Conservation (phyloP, 2,113 vertebrate genomes). For the Strix uralensis region DNA sequence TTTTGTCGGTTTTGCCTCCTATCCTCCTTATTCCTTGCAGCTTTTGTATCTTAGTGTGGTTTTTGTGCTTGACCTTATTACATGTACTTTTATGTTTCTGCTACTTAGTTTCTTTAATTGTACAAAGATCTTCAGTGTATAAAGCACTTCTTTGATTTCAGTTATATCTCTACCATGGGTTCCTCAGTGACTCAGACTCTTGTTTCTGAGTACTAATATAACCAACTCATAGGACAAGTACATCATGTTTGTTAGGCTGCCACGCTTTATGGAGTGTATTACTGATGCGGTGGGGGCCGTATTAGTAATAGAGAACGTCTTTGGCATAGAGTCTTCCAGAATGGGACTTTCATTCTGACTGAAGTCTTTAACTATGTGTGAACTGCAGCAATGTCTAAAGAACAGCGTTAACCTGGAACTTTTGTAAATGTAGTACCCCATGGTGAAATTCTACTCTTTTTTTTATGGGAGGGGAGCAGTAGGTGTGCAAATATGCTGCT, state of each 20-base stretch:
- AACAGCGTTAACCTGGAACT: not conserved
- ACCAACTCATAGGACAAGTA: not conserved
- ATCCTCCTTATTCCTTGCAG: not conserved
- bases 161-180: not conserved
- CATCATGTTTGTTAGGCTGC: not conserved
- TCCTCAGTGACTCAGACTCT: not conserved
- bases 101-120: not conserved
- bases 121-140: not conserved
- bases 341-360: not conserved
- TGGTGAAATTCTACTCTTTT: not conserved
- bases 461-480: not conserved
- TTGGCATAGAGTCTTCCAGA: not conserved
- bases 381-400: not conserved
- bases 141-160: not conserved
- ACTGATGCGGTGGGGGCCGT: rapidly evolving
- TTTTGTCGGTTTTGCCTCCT: not conserved
- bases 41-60: not conserved
- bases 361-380: not conserved
- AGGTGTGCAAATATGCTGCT: not conserved
- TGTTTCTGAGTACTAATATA: not conserved
- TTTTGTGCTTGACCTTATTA: slow-evolving; percentile 5
- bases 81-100: not conserved
- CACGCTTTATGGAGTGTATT: not conserved
- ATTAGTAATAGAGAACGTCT: not conserved
- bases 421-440: not conserved